A percentile compares a stretch with the other conserved stretches of the same genome.
Evolutionary conservation across 2,888 invertebrate species (phyloP).

Genomic region (Chymomyza amoena): DNA sequence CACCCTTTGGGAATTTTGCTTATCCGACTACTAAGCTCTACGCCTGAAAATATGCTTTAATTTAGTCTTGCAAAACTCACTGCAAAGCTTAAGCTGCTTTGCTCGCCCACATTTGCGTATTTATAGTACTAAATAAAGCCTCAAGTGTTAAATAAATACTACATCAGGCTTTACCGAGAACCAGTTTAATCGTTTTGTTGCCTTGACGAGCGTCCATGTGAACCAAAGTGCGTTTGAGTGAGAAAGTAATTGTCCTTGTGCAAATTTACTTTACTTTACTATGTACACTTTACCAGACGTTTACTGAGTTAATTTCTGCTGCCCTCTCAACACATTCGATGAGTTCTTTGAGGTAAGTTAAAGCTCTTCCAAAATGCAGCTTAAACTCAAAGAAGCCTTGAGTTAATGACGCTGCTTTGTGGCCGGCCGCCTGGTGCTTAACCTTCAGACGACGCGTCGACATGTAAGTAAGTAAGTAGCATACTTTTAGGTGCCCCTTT

Average conservation of each 20-base stretch:
- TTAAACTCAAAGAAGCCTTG: conserved; percentile 24
- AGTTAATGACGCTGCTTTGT: conserved; percentile 68
- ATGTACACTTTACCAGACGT: conserved; percentile 46
- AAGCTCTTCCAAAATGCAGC: conserved; percentile 53
- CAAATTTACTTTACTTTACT: conserved; percentile 36
- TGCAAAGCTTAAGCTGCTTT: background rate
- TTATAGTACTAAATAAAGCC: conserved; percentile 42
- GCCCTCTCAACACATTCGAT: conserved; percentile 37
- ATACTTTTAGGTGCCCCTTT: background rate
- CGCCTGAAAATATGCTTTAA: conserved; percentile 46
- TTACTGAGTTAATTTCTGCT: conserved; percentile 48
- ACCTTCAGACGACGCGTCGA: conserved; percentile 48
- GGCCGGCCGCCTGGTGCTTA: conserved; percentile 62
- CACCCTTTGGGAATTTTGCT: conserved; percentile 35
- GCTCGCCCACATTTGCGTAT: conserved; percentile 35
- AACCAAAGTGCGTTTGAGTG: background rate
- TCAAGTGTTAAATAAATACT: conserved; percentile 54
- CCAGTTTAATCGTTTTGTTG: conserved; percentile 15
- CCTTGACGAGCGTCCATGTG: background rate
- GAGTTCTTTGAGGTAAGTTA: conserved; percentile 58
- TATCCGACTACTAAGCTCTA: conserved; percentile 31
- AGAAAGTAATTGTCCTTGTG: conserved; percentile 34
- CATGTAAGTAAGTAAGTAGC: background rate
- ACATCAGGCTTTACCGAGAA: conserved; percentile 51
- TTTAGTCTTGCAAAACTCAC: conserved; percentile 35